These are phyloP conservation scores for Sesamia inferens DNA, from an alignment of 2,888 invertebrate genomes.

Conservation along the genomic window DNA sequence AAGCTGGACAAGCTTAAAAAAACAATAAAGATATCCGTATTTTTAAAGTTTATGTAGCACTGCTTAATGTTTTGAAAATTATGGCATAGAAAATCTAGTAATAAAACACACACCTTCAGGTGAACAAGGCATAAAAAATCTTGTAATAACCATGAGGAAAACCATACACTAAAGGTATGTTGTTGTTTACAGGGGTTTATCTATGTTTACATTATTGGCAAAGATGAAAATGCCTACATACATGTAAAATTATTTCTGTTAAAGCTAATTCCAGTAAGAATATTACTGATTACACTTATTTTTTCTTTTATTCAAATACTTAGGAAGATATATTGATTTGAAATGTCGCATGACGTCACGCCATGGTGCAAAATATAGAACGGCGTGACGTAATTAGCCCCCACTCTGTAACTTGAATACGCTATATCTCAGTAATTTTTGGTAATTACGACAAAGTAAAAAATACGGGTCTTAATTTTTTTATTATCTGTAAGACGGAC, in stretches of 20 bases:
- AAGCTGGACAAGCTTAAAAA: background rate
- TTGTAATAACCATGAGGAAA: constrained; percentile 1
- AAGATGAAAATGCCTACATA: background rate
- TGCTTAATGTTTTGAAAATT: background rate
- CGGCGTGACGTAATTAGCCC: too few species aligned
- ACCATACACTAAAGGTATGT: background rate
- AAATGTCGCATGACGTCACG: too few species aligned
- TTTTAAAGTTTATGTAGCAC: background rate
- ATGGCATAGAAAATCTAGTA: background rate
- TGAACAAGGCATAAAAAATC: background rate
- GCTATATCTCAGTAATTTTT: too few species aligned
- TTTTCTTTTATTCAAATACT: too few species aligned
- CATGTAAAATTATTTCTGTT: background rate
- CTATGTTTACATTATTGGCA: constrained; percentile 7
- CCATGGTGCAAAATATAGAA: too few species aligned
- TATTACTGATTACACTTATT: background rate
- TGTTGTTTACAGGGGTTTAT: background rate
- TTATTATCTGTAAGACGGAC: too few species aligned
- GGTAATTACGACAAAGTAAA: too few species aligned
- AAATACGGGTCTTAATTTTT: too few species aligned
- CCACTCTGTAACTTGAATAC: too few species aligned
- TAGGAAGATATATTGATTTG: too few species aligned
- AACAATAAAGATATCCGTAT: background rate
- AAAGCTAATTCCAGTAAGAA: constrained; percentile 3
- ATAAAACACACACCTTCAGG: background rate